Evolutionary conservation across 64 coral and sea anemone genomes (phyloP).

Genomic region (Dendronephthya gigantea): DNA sequence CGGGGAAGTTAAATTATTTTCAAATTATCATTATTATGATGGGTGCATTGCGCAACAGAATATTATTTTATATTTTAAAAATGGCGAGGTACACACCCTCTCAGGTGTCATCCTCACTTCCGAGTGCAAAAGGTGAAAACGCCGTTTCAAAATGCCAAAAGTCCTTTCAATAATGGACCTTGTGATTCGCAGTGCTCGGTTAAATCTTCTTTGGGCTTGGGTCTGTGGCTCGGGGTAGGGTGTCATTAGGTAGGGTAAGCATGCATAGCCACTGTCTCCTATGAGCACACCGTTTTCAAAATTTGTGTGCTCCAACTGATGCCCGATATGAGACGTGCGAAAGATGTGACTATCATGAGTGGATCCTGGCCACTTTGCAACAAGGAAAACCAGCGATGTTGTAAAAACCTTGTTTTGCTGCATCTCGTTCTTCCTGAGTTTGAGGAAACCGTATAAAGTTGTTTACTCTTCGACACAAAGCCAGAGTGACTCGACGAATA

Average conservation of each 20-base stretch:
- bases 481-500: slow-evolving; percentile 11
- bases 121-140: not conserved
- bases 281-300: too few species aligned
- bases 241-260: too few species aligned
- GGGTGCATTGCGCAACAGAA: too few species aligned
- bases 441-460: not conserved
- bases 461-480: not conserved
- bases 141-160: too few species aligned
- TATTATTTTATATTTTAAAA: too few species aligned
- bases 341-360: not conserved
- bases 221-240: not conserved
- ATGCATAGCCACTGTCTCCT: not conserved
- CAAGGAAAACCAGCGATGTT: slow-evolving; percentile 19
- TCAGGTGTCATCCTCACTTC: too few species aligned
- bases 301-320: not conserved
- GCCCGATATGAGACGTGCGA: not conserved
- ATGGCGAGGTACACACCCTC: too few species aligned
- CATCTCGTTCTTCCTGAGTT: too few species aligned
- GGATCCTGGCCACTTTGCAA: not conserved
- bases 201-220: not conserved
- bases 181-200: too few species aligned
- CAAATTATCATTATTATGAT: too few species aligned
- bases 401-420: slow-evolving; percentile 16
- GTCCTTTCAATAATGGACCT: too few species aligned
- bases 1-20: too few species aligned